phyloP scores from a whole-genome alignment of 2,113 vertebrate species.

The Chaetura pelagica region DNA sequence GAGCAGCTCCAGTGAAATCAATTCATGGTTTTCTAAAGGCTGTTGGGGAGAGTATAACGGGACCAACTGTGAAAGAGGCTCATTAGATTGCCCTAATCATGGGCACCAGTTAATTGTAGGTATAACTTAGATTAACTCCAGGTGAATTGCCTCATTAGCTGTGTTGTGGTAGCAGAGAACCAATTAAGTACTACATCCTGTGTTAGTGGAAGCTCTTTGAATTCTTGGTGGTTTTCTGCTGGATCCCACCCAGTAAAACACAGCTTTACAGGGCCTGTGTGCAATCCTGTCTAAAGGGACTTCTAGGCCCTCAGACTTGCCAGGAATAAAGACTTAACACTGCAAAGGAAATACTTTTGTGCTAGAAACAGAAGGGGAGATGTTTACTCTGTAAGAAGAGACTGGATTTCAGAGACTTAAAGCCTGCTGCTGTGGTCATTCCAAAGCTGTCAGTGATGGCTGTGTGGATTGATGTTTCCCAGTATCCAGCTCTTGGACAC shows the following conservation, averaged over 20 bases:
- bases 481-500: not conserved
- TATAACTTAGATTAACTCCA: not conserved
- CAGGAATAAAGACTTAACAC: not conserved
- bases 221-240: not conserved
- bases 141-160: not conserved
- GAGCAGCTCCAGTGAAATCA: not conserved
- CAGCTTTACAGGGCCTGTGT: not conserved
- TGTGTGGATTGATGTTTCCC: not conserved
- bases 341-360: not conserved
- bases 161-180: not conserved
- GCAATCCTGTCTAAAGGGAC: not conserved
- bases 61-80: not conserved
- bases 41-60: not conserved
- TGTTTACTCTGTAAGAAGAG: accelerated
- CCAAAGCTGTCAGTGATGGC: not conserved
- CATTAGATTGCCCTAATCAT: not conserved
- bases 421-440: not conserved
- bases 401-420: not conserved
- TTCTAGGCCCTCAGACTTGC: not conserved
- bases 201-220: not conserved
- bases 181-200: not conserved
- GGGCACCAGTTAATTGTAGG: not conserved
- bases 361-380: not conserved
- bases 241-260: not conserved
- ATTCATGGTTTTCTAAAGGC: not conserved